phyloP scores from a whole-genome alignment of 2,113 vertebrate genomes.

The Chiloscyllium plagiosum region DNA sequence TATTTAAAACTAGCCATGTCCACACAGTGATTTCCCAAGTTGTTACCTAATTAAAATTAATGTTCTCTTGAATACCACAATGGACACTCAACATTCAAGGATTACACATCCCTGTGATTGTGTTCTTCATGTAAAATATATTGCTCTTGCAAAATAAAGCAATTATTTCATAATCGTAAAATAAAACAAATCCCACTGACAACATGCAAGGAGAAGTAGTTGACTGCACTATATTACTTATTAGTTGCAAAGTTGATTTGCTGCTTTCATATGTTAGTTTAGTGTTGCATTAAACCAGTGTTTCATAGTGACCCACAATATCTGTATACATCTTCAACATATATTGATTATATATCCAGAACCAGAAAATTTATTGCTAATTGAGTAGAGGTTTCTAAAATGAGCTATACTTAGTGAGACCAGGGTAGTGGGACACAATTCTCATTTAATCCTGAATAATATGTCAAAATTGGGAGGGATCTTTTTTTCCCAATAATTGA shows the following conservation, averaged over 20 bases:
- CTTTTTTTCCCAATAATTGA: conserved; percentile 19
- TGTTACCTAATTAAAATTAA: not conserved
- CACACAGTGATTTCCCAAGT: not conserved
- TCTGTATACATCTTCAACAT: not conserved
- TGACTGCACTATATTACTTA: not conserved
- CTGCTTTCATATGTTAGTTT: not conserved
- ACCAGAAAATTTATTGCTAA: not conserved
- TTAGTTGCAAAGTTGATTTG: not conserved
- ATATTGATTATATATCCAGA: not conserved
- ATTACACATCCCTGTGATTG: not conserved
- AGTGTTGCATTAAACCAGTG: not conserved
- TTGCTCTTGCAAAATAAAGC: not conserved
- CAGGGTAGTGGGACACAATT: not conserved
- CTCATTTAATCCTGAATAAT: not conserved
- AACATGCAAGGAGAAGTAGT: not conserved
- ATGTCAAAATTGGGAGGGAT: conserved; percentile 19
- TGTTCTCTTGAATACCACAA: not conserved
- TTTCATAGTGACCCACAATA: not conserved
- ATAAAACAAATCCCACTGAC: not conserved
- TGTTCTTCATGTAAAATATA: not conserved
- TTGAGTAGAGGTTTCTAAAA: not conserved
- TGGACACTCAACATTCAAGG: not conserved
- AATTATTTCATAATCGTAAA: not conserved
- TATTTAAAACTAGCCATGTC: not conserved
- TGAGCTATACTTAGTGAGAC: not conserved